Evolutionary conservation across 1,140 invertebrate genomes (phyloP), one percentile per base, ranked within the genome.

Genomic region (Sycobia sp.): DNA sequence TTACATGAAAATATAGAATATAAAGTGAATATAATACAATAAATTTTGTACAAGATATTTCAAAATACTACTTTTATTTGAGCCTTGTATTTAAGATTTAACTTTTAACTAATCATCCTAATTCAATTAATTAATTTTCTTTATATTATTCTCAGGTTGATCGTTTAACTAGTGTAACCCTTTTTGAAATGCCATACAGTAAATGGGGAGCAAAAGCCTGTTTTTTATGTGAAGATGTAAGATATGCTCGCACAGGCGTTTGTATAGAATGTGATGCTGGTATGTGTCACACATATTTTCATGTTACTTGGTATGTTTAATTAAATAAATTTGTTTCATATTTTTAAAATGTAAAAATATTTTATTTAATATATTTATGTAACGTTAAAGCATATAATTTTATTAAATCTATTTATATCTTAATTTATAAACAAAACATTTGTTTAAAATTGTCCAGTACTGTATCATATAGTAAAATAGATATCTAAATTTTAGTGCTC

Each of bases 191-290:
- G 91, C 90, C 91, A 14, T 97, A 97, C 76, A 93, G 88, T 56
- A 92, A 91, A 74, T 99, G 95, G 94, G 96, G 96, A 43, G 89
- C 93, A 14, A 94, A 96, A 71, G 83, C 86, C 3, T 96, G 95
- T 76, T 88, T 87, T 16, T 77, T 97, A 4, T 99, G 97, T 77
- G 88, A 91, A 73, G 94, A 98, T 80, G 86, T 88, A 8, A 83
- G 93, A 25, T 91, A 91, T 71, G 90, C 93, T 29, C 84, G 93
- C 14, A 96, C 95, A 7, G 97, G 97, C 5, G 94, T 99, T 4
- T 95, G 93, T 74, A 95, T 99, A 55, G 90, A 91, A 66, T 99
- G 97, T 82, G 97, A 99, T 83, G 96, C 96, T 23, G 97, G 97
- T 23, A 91, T 99, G 87, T 99, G 97, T 83, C 90, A 95, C 74